Conservation (phyloP, 2,888 invertebrate genomes). For the Drosophila kambysellisi region DNA sequence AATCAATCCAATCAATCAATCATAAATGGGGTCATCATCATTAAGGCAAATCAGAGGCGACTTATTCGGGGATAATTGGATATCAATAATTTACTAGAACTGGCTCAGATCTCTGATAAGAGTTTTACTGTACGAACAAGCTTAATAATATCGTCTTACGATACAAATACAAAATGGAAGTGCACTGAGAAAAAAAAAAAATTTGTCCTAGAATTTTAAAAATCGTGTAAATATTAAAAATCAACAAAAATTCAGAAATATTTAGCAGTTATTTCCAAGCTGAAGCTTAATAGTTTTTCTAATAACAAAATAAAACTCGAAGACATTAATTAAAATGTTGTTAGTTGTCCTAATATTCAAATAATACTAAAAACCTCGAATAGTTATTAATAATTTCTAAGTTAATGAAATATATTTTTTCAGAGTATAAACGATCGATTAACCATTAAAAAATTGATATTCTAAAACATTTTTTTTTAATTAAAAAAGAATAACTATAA, state of each 20-base stretch:
- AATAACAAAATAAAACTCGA: no score
- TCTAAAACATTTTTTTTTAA: no score
- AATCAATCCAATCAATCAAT: constrained; percentile 38
- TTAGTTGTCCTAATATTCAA: background rate
- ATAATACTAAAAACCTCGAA: background rate
- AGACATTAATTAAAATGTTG: background rate
- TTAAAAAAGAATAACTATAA: no score
- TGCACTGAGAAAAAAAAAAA: background rate
- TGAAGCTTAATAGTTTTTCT: no score
- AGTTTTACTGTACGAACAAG: background rate
- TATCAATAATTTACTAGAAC: constrained; percentile 9
- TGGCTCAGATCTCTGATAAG: background rate
- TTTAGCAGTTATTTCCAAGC: no score
- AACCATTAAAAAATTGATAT: no score
- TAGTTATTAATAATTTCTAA: no score
- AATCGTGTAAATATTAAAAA: background rate
- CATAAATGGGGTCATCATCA: constrained; percentile 37
- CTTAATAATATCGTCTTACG: background rate
- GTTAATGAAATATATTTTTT: no score
- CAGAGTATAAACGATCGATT: no score
- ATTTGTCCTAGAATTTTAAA: background rate
- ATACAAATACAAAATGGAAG: background rate
- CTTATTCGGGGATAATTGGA: background rate
- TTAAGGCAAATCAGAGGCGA: constrained; percentile 10
- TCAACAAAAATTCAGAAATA: no score